A percentile compares a stretch with the other conserved stretches of the same genome.
These are phyloP conservation scores for Blera fallax DNA, from an alignment of 2,888 invertebrate species.

Conservation along the genomic window DNA sequence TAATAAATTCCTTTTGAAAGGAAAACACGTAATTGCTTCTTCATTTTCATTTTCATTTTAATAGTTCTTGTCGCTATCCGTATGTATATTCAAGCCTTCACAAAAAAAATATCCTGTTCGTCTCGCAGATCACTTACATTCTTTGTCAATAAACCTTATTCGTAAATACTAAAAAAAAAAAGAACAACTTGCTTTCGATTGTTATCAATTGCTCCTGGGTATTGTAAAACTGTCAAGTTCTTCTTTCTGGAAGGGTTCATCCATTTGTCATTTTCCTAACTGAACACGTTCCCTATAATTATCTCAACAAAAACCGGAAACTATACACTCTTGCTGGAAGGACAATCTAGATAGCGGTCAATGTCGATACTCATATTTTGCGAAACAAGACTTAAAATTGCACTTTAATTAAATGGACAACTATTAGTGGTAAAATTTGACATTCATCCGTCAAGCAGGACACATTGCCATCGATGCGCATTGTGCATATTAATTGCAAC, in stretches of 20 bases:
- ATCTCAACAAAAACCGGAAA: conserved; percentile 63
- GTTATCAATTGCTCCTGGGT: conserved; percentile 42
- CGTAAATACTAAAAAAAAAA: background rate
- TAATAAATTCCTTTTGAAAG: no score
- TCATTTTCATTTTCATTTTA: background rate
- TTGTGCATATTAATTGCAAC: conserved; percentile 64
- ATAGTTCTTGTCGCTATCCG: background rate
- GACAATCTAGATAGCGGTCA: conserved; percentile 70
- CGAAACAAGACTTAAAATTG: conserved; percentile 77
- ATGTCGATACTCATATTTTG: conserved; percentile 64
- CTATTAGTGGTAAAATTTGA: conserved; percentile 78
- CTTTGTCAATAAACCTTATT: background rate
- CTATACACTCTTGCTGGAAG: conserved; percentile 15
- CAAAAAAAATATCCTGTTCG: background rate
- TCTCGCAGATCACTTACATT: background rate
- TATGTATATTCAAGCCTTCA: no score
- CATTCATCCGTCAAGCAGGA: conserved; percentile 76
- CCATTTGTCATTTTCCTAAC: conserved; percentile 63
- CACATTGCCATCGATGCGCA: conserved; percentile 73
- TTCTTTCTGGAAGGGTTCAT: conserved; percentile 34
- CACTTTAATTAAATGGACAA: conserved; percentile 80
- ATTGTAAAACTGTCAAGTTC: background rate
- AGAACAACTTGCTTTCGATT: conserved; percentile 18
- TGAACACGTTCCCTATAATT: conserved; percentile 57
- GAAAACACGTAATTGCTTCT: no score